A percentile compares a stretch with the other conserved stretches of the same genome.
These are phyloP conservation scores for Cepaea hortensis DNA, from an alignment of 2,888 invertebrate species.

Conservation along the genomic window DNA sequence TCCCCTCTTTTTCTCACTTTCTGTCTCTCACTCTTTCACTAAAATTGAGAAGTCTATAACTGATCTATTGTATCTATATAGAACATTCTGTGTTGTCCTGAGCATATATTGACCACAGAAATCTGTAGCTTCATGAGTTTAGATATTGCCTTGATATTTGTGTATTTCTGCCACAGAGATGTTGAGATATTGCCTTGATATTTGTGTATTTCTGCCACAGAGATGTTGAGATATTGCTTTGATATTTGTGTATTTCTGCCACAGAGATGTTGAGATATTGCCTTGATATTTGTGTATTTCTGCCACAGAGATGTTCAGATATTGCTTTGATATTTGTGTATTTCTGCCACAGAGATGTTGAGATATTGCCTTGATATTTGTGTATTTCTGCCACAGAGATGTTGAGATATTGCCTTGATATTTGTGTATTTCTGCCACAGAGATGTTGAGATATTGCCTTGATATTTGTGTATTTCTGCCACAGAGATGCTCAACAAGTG, in stretches of 20 bases:
- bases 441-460: not conserved
- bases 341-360: not conserved
- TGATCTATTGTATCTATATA: too few relatives aligned
- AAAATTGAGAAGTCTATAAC: too few relatives aligned
- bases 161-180: not conserved
- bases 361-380: not conserved
- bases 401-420: not conserved
- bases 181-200: not conserved
- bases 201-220: not conserved
- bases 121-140: too few relatives aligned
- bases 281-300: too few relatives aligned
- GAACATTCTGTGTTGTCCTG: too few relatives aligned
- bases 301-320: not conserved
- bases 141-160: too few relatives aligned
- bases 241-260: not conserved
- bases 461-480: conserved; percentile 20
- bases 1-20: too few relatives aligned
- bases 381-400: not conserved
- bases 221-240: not conserved
- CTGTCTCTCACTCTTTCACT: too few relatives aligned
- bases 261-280: not conserved
- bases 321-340: too few relatives aligned
- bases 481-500: conserved; percentile 61
- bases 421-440: not conserved
- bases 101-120: too few relatives aligned